A percentile compares a stretch with the other conserved stretches of the same genome.
Evolutionary conservation across 2,888 invertebrate species (phyloP).

Genomic region (Cataglyphis cursor): DNA sequence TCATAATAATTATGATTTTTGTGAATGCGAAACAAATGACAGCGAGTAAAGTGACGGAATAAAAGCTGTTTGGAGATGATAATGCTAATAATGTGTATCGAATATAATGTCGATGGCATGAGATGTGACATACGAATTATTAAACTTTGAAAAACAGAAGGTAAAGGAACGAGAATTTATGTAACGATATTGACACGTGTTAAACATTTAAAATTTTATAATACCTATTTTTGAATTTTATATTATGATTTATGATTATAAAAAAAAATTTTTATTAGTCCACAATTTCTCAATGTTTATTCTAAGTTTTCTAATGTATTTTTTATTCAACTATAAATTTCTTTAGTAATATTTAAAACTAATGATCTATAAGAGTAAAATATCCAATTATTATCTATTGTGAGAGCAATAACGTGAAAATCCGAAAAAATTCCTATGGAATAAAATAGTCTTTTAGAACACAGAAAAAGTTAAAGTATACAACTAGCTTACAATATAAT

Average conservation of each 20-base stretch:
- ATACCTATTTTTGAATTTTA: not conserved
- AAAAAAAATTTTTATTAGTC: not conserved
- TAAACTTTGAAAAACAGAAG: constrained; percentile 15
- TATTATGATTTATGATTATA: not conserved
- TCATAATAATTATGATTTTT: constrained; percentile 8
- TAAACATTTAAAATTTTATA: not conserved
- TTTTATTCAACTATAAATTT: not conserved
- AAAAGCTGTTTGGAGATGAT: not conserved
- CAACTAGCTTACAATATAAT: constrained; percentile 25
- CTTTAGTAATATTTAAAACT: not conserved
- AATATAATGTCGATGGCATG: constrained; percentile 6
- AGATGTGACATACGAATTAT: not conserved
- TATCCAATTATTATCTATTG: not conserved
- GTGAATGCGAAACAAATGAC: not conserved
- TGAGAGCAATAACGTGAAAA: constrained; percentile 14
- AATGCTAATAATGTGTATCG: constrained; percentile 24
- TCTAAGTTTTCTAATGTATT: not conserved
- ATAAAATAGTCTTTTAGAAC: not conserved
- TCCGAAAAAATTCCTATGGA: not conserved
- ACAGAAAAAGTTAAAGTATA: not conserved
- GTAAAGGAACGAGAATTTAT: constrained; percentile 1
- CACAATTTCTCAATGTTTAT: not conserved
- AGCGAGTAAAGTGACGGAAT: constrained; percentile 1
- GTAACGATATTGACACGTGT: not conserved
- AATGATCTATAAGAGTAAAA: not conserved